Conservation (phyloP, 35 echinoderm and acorn worm species). For the Diadema setosum region DNA sequence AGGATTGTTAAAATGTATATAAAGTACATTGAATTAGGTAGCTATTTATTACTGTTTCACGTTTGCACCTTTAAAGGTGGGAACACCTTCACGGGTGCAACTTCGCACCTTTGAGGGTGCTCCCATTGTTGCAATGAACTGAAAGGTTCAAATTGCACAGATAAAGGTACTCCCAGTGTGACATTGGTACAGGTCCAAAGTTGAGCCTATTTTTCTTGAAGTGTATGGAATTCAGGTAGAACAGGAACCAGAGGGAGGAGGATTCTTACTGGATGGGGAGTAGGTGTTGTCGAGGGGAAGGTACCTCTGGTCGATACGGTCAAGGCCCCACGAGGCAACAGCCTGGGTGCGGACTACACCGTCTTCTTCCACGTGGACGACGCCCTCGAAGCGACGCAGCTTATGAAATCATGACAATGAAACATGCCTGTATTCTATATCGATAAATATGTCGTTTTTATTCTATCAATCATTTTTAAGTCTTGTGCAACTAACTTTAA, state of each 20-base stretch:
- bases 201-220: too few species aligned
- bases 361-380: slow-evolving; percentile 76
- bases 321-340: slow-evolving; percentile 68
- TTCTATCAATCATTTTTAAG: background rate
- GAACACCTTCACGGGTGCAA: too few species aligned
- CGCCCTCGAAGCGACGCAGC: slow-evolving; percentile 8
- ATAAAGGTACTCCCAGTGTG: too few species aligned
- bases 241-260: background rate
- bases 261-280: background rate
- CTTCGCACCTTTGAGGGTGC: too few species aligned
- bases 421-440: background rate
- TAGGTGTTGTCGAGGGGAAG: slow-evolving; percentile 41
- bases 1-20: too few species aligned
- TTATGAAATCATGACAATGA: background rate
- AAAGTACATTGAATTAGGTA: too few species aligned
- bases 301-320: slow-evolving; percentile 66
- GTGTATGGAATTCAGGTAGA: too few species aligned
- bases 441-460: background rate
- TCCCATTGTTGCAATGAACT: too few species aligned
- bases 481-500: background rate
- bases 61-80: too few species aligned
- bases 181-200: too few species aligned
- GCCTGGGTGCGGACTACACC: slow-evolving; percentile 32
- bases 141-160: too few species aligned
- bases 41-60: too few species aligned